Conservation (phyloP, 2,888 invertebrate genomes). For the Theristus sp. region DNA sequence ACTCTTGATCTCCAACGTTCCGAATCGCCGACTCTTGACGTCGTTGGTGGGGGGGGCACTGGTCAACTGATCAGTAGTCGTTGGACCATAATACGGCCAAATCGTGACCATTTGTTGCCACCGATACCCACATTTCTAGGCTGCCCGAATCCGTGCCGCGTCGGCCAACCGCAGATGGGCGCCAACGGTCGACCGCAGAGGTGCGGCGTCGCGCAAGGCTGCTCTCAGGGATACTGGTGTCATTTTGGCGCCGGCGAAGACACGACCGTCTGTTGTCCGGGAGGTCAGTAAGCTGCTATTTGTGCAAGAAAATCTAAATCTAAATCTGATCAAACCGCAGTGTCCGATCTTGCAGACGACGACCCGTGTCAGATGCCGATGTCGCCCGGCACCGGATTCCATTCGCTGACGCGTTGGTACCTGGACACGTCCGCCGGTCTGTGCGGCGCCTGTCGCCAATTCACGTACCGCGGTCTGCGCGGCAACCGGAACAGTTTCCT, state of each 20-base stretch:
- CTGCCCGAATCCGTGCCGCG: neutral
- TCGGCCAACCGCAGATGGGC: neutral
- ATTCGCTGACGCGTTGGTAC: neutral
- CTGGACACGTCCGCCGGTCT: neutral
- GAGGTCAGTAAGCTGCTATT: neutral
- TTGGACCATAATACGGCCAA: no score
- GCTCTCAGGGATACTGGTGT: neutral
- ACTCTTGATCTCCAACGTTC: no score
- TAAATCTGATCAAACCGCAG: neutral
- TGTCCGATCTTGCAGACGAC: no score
- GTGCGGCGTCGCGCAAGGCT: neutral
- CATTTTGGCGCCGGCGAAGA: neutral
- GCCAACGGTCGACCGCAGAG: neutral
- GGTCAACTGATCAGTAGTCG: no score
- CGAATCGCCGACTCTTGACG: no score
- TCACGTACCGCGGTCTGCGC: slow-evolving; percentile 2
- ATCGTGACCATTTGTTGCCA: no score
- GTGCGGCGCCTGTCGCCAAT: slow-evolving; percentile 2
- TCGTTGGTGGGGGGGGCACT: no score
- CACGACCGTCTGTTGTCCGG: neutral
- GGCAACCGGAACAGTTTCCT: slow-evolving; percentile 7
- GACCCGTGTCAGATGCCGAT: neutral
- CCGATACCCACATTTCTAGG: neutral
- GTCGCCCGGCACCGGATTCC: neutral
- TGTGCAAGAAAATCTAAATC: neutral